Conservation (phyloP, 2,888 invertebrate species). For the Cenopis cana region DNA sequence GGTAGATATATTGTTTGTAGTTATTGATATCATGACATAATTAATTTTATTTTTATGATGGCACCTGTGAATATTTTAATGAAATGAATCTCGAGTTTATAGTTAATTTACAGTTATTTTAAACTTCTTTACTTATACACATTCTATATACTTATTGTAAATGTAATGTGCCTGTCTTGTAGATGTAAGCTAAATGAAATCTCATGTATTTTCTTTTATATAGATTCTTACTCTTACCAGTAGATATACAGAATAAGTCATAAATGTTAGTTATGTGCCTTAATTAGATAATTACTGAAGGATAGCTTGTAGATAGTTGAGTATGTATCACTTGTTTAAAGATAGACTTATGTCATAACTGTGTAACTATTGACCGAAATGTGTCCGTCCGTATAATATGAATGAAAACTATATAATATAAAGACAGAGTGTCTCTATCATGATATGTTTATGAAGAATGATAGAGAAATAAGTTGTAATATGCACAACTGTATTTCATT, state of each 20-base stretch:
- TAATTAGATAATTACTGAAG: conserved; percentile 8
- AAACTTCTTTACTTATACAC: neutral
- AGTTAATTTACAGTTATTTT: conserved; percentile 10
- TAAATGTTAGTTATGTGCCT: conserved; percentile 32
- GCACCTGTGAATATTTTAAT: conserved; percentile 1
- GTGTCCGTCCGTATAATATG: neutral
- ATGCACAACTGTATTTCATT: neutral
- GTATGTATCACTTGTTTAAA: neutral
- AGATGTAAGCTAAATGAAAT: conserved; percentile 32
- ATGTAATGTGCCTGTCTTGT: conserved; percentile 4
- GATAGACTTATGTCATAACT: neutral
- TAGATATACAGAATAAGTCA: conserved; percentile 7
- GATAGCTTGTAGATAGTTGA: neutral
- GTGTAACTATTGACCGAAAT: neutral
- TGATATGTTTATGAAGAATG: neutral
- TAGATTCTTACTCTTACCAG: conserved; percentile 18
- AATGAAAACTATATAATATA: neutral
- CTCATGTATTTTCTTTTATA: conserved; percentile 29
- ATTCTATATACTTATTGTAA: conserved; percentile 1
- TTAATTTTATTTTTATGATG: neutral
- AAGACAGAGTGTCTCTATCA: neutral
- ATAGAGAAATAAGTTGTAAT: neutral
- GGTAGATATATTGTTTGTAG: neutral
- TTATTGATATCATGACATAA: conserved; percentile 10
- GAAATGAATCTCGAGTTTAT: neutral